These are phyloP conservation scores for Chromis chromis DNA, from an alignment of 2,797 vertebrate species.

Conservation along the genomic window DNA sequence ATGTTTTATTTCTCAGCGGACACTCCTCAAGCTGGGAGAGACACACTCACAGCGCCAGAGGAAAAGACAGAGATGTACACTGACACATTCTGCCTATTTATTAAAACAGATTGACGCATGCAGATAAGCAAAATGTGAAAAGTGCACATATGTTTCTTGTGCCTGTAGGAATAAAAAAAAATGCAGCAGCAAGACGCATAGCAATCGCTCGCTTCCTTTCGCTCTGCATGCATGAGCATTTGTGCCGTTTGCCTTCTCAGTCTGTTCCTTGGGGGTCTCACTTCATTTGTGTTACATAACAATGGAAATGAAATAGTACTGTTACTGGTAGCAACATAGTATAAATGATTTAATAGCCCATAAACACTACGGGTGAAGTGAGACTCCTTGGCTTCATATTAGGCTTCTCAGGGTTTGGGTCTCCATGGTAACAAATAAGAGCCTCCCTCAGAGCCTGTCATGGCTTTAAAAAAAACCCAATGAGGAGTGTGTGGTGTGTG, in stretches of 20 bases:
- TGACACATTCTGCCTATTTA: background rate
- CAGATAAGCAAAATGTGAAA: conserved; percentile 9
- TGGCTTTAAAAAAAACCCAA: conserved; percentile 52
- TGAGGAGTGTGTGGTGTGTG: conserved; percentile 27
- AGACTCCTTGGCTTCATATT: conserved; percentile 71
- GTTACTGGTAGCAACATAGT: conserved; percentile 58
- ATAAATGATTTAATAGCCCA: conserved; percentile 75
- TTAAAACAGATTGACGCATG: conserved; percentile 19
- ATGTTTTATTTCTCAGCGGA: conserved; percentile 49
- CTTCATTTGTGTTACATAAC: conserved; percentile 66
- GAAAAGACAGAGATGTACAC: background rate
- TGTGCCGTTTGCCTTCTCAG: conserved; percentile 18
- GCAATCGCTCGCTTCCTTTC: background rate
- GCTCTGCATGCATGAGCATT: background rate
- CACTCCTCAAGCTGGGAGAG: background rate
- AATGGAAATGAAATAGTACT: conserved; percentile 60
- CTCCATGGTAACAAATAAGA: conserved; percentile 82
- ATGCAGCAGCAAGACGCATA: background rate
- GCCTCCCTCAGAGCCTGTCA: conserved; percentile 75
- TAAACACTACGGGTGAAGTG: conserved; percentile 65
- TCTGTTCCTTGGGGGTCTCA: conserved; percentile 34
- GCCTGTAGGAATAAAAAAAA: conserved; percentile 18
- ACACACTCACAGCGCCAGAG: background rate
- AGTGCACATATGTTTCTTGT: conserved; percentile 8
- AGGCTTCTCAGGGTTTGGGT: conserved; percentile 75